These are phyloP conservation scores for Pandemis cinnamomeana DNA, from an alignment of 2,888 invertebrate genomes.

Conservation along the genomic window DNA sequence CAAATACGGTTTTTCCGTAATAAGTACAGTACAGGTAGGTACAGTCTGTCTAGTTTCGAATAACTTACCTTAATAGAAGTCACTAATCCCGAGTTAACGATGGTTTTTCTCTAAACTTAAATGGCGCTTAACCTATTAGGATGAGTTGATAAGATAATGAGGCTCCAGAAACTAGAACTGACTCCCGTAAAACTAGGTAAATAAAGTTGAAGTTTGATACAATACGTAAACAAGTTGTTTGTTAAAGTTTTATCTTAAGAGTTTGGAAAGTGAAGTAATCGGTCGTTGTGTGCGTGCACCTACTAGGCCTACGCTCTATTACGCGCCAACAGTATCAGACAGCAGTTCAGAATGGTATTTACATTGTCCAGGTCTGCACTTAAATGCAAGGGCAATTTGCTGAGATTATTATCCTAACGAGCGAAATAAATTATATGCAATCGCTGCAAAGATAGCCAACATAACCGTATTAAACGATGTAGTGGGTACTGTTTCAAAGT, in stretches of 20 bases:
- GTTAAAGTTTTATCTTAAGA: neutral
- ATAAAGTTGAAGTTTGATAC: neutral
- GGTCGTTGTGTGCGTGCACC: neutral
- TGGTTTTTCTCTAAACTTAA: neutral
- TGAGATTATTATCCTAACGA: conserved; percentile 34
- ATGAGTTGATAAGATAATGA: conserved; percentile 26
- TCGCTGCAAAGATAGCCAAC: conserved; percentile 28
- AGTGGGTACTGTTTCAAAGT: conserved; percentile 5
- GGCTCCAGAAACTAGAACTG: neutral
- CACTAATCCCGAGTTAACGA: conserved; percentile 2
- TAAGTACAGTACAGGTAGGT: neutral
- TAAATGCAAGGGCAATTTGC: conserved; percentile 36
- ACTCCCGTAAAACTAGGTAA: neutral
- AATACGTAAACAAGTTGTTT: neutral
- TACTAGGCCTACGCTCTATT: neutral
- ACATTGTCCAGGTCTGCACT: conserved; percentile 21
- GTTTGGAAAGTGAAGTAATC: neutral
- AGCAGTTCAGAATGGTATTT: conserved; percentile 12
- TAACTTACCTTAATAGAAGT: neutral
- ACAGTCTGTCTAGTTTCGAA: neutral
- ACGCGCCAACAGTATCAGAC: neutral
- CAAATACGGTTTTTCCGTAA: no score
- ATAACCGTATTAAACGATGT: neutral
- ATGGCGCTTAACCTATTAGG: conserved; percentile 6
- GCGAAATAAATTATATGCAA: conserved; percentile 35